Base-by-base conservation (phyloP, 2,888 invertebrate genomes). In the Cataglyphis livida region DNA sequence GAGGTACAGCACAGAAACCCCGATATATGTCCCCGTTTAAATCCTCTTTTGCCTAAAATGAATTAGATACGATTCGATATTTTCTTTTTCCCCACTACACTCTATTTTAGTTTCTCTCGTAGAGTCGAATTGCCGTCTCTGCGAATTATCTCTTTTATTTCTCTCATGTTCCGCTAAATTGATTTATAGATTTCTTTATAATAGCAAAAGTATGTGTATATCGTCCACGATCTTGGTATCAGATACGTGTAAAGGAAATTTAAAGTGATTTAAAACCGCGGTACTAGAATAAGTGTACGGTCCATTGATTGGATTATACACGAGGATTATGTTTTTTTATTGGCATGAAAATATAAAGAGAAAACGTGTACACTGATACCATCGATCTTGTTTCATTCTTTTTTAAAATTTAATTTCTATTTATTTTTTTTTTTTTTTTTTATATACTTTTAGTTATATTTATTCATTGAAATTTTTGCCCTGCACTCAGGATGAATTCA, bases 1-100 rank as follows among this genome's bases (percentile, higher is more conserved):
- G 93, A 93, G 94, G 93, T 94, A 94, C 89, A 94, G 93, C 93
- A 92, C 81, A 74, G 35, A 74, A 48, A 73, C 71, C 64, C 81
- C 66, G 44, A 81, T 84, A 71, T 68, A 78, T 76, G 18, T 25
- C 54, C 62, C 44, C 21, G 48, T 85, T 51, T 70, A 82, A 68
- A 21, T 71, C 64, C 65, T 48, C 12, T 25, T 38, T 73, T 21
- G 59, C 15, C 18, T 48, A 35, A 54, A 57, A 70, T 15, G 21
- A 82, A 82, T 3, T 51, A 78, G 7, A 44, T 78, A 51, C 66
- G 51, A 54, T 15, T 35, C 41, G 18, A 70, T 32, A 70, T 44
- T 78, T 82, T 75, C 32, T 1, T 78, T 78, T 78, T 64, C 3
- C 41, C n/a, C 5, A 28, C 70, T 70, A 70, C 54, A 21, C 25